These are phyloP conservation scores for Gallinago nigripennis DNA, from an alignment of 2,797 vertebrate species.

Conservation along the genomic window DNA sequence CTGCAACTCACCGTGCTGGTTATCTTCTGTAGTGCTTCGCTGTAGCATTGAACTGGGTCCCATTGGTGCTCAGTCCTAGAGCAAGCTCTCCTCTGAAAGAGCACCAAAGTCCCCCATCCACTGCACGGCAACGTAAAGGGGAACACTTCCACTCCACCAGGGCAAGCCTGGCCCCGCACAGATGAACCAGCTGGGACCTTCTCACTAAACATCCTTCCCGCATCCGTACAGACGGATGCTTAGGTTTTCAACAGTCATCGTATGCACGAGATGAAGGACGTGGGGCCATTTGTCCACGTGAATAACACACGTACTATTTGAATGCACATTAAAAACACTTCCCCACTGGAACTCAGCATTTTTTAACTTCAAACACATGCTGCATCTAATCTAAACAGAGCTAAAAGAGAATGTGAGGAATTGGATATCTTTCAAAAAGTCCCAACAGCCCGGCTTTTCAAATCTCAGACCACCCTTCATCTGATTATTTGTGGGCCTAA, in stretches of 20 bases:
- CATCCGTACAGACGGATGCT: neutral
- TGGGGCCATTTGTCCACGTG: neutral
- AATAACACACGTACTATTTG: neutral
- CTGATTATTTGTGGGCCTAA: conserved; percentile 77
- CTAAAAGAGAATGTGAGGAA: conserved; percentile 33
- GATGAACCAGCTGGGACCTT: neutral
- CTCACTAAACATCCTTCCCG: neutral
- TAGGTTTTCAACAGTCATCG: neutral
- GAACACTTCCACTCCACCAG: neutral
- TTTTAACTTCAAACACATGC: conserved; percentile 19
- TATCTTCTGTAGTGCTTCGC: neutral
- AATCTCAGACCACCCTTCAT: conserved; percentile 79
- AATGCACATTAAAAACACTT: neutral
- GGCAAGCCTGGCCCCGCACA: neutral
- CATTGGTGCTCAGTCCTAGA: neutral
- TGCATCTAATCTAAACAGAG: conserved; percentile 51
- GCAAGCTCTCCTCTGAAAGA: neutral
- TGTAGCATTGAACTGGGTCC: neutral
- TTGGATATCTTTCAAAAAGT: neutral
- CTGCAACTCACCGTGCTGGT: neutral
- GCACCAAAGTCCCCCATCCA: neutral
- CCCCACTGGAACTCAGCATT: neutral
- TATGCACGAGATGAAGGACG: neutral
- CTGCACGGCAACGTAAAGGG: neutral
- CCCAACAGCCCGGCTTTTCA: neutral